Percentiles rank a stretch among this genome's conserved stretches.
Conservation (phyloP, 2,797 vertebrate species). For the Sebastolobus altivelis region DNA sequence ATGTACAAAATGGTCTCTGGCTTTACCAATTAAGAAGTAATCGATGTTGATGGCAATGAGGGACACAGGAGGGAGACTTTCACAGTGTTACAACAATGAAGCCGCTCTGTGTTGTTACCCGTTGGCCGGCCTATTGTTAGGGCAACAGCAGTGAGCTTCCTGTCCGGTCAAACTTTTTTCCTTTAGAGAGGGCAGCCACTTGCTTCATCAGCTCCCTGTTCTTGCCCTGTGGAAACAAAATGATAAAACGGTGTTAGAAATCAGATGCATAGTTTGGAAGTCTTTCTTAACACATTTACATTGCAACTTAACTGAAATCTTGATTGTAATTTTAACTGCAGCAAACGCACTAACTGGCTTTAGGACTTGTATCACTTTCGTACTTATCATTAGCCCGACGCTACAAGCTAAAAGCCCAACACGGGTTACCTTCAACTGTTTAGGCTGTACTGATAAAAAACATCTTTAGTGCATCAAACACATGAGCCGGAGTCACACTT, state of each 20-base stretch:
- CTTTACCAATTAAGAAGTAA: slow-evolving; percentile 59
- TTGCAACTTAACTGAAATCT: not conserved
- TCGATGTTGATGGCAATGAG: slow-evolving; percentile 68
- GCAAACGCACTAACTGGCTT: not conserved
- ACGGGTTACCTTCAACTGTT: too few relatives aligned
- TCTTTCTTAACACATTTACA: not conserved
- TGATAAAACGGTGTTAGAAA: not conserved
- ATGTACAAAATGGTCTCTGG: slow-evolving; percentile 70
- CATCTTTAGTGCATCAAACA: not conserved
- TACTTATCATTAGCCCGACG: not conserved
- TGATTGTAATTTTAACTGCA: not conserved
- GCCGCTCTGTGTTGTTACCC: slow-evolving; percentile 69
- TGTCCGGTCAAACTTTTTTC: slow-evolving; percentile 98
- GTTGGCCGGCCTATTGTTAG: slow-evolving; percentile 83
- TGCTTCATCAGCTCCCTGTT: slow-evolving; percentile 99
- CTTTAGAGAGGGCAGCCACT: slow-evolving; percentile 97
- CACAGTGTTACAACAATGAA: slow-evolving; percentile 87
- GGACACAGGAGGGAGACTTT: slow-evolving; percentile 80
- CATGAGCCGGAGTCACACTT: not conserved
- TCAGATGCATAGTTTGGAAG: not conserved
- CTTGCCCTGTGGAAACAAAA: slow-evolving; percentile 88
- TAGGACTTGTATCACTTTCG: not conserved
- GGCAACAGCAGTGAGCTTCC: slow-evolving; percentile 93
- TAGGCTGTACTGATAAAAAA: not conserved
- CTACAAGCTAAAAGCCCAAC: not conserved